Conservation (phyloP, 2,888 invertebrate genomes). For the Spodoptera littoralis region DNA sequence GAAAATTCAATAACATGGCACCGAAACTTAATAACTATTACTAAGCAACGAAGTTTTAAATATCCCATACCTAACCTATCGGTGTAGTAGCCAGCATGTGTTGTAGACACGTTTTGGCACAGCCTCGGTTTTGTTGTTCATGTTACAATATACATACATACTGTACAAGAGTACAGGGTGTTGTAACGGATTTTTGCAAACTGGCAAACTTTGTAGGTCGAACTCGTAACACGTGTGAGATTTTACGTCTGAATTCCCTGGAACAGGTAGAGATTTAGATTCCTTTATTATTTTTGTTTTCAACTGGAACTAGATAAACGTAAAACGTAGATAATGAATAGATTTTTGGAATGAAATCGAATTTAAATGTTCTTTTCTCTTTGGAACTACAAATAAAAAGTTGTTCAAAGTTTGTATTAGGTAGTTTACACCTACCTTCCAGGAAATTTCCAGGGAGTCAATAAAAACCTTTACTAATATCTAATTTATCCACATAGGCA, state of each 20-base stretch:
- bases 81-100: constrained; percentile 3
- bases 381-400: too few species aligned
- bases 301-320: not conserved
- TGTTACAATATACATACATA: constrained; percentile 10
- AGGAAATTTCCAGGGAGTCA: too few species aligned
- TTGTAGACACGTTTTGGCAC: constrained; percentile 28
- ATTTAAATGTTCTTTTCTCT: too few species aligned
- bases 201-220: constrained; percentile 17
- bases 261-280: constrained; percentile 1
- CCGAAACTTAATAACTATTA: constrained; percentile 5
- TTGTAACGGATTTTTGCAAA: constrained; percentile 25
- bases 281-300: constrained; percentile 2
- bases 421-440: too few species aligned
- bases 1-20: not conserved
- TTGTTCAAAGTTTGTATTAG: too few species aligned
- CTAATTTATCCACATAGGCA: constrained; percentile 89
- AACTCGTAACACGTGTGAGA: constrained; percentile 24
- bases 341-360: too few species aligned
- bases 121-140: constrained; percentile 13
- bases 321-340: too few species aligned
- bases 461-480: not conserved
- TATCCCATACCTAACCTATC: constrained; percentile 4
- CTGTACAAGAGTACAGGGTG: constrained; percentile 1
- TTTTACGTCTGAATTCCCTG: constrained; percentile 9
- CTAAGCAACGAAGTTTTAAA: constrained; percentile 9